Evolutionary conservation across 2,113 vertebrate genomes (phyloP), one percentile per base, ranked within the genome.

Genomic region (Hippocampus barbouri): DNA sequence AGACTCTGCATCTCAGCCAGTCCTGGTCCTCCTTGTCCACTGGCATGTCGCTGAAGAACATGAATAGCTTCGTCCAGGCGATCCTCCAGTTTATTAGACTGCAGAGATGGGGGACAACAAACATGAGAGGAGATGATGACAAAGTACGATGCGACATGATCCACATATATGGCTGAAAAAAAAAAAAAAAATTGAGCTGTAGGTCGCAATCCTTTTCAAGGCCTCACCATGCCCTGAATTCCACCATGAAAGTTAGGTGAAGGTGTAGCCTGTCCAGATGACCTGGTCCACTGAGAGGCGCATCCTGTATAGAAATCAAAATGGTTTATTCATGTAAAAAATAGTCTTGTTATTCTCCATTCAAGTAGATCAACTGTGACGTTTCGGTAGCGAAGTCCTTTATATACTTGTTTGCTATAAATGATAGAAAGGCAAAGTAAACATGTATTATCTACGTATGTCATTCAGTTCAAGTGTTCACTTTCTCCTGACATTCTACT

Each of bases 61-160:
- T 96, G 94, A 87, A 99, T 95, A 68, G 97, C 97, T 89, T 99
- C 97, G 0, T 98, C 97, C 89, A 99, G 90, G 71, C 91, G 95
- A 86, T 99, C 97, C 80, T 97, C 96, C 94, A 98, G 90, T 88
- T 98, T 98, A 90, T 79, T 97, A 89, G 94, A 93, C 89, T 91
- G 70, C 27, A 76, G 34, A 66, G 14, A 30, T 20, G 2, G 65
- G 71, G 71, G 45, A 68, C 74, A 21, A 47, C 30, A 4, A 3
- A 63, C 1, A 16, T 67, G 45, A 72, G 30, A 15, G 68, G 2
- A 64, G 34, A 64, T 57, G 43, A 51, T 6, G 3, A 72, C 20
- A 3, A 54, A 56, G 8, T 45, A 53, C 53, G 18, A 47, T 61
- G 56, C 8, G 34, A 40, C 30, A 40, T 63, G 0, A 66, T 47